These are phyloP conservation scores for Cheilosia scutellata DNA, from an alignment of 2,888 invertebrate species.

Conservation along the genomic window DNA sequence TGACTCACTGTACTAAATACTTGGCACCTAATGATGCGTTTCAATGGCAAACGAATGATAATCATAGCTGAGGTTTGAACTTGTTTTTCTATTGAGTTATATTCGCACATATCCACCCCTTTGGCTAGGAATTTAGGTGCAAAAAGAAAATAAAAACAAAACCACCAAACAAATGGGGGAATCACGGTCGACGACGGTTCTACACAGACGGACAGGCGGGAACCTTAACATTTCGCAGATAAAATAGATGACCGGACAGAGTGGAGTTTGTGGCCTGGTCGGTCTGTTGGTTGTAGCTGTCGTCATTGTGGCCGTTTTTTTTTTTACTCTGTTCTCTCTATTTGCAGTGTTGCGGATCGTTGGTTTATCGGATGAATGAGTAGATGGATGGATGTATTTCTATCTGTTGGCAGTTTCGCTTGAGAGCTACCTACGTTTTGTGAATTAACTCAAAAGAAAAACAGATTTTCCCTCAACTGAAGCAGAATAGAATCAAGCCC, in stretches of 20 bases:
- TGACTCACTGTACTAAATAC: slow-evolving; percentile 57
- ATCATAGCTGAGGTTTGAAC: slow-evolving; percentile 56
- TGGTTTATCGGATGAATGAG: slow-evolving; percentile 71
- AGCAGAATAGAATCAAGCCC: slow-evolving; percentile 29
- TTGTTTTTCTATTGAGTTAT: slow-evolving; percentile 55
- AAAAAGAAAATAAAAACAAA: slow-evolving; percentile 33
- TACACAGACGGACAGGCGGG: slow-evolving; percentile 58
- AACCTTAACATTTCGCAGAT: slow-evolving; percentile 59
- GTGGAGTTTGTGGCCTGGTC: slow-evolving; percentile 51
- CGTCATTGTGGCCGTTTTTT: slow-evolving; percentile 15
- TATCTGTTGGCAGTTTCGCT: slow-evolving; percentile 62
- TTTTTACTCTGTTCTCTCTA: slow-evolving; percentile 16
- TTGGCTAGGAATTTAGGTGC: slow-evolving; percentile 17
- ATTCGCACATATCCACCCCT: slow-evolving; percentile 49
- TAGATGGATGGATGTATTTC: slow-evolving; percentile 69
- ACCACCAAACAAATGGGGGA: slow-evolving; percentile 63
- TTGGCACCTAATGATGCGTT: slow-evolving; percentile 59
- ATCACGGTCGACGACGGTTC: slow-evolving; percentile 67
- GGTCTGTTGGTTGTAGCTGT: slow-evolving; percentile 48
- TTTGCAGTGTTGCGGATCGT: slow-evolving; percentile 67
- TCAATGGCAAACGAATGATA: slow-evolving; percentile 53
- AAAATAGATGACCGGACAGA: slow-evolving; percentile 63
- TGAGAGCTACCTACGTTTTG: slow-evolving; percentile 61
- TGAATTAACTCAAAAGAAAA: slow-evolving; percentile 30
- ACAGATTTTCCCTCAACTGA: slow-evolving; percentile 26